Evolutionary conservation across 2,113 vertebrate species (phyloP), one percentile per base, ranked within the genome.

Genomic region (Larimichthys crocea): DNA sequence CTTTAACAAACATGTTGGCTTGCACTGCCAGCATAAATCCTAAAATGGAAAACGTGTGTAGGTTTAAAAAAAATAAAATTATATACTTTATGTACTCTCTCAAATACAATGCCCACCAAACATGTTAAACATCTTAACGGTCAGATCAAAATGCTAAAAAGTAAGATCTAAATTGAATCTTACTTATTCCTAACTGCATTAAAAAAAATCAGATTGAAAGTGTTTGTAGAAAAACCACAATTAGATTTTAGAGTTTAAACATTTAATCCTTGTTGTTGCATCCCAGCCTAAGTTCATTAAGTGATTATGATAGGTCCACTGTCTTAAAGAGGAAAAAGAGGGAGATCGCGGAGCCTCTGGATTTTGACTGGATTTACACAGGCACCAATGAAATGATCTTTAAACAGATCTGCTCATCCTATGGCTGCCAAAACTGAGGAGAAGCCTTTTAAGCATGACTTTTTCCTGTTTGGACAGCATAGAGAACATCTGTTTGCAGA

Each of bases 301-400:
- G 49, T 70, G 61, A 73, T 76, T 53, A 69, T 14, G 5, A 76
- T 20, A 62, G 12, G 24, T 67, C 31, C 55, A 35, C 63, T 24
- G 49, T 81, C 46, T 26, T 48, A 50, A n/a, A 73, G 50, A 76
- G 22, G 67, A 80, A 70, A 77, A n/a, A 76, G 50, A 15, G 9
- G 52, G 74, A 42, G 19, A 57, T 69, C 5, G 20, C n/a, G 16
- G 57, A 89, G 73, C 67, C 55, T 80, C 49, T 83, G 67, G 68
- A 74, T 48, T 65, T 56, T n/a, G 70, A 59, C 82, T 74, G 77
- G 15, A 80, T 88, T 80, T 74, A 80, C 69, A 76, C 72, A 79
- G 42, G 9, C 57, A 86, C n/a, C 12, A 26, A 31, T 59, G 7
- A 69, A 50, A 4, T 35, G 1, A 61, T 79, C 24, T 71, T 60